These are phyloP conservation scores for Athrips mouffetella DNA, from an alignment of 2,888 invertebrate genomes.

Conservation along the genomic window DNA sequence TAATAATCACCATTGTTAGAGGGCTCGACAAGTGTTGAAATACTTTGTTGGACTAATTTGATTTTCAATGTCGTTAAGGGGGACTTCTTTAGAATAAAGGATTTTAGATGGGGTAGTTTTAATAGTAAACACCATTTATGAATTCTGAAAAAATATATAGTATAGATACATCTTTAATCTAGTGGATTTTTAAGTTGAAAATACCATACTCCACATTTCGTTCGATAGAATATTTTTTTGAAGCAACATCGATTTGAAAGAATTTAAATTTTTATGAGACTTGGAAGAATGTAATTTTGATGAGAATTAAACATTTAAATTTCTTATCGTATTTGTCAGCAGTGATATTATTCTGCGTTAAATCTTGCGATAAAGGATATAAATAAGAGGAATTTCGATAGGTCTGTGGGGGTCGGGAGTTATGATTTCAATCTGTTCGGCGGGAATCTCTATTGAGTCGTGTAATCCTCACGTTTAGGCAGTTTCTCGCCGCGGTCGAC, in stretches of 20 bases:
- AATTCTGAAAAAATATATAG: too few relatives aligned
- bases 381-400: neutral
- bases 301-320: neutral
- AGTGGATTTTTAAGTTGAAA: too few relatives aligned
- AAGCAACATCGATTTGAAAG: neutral
- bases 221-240: too few relatives aligned
- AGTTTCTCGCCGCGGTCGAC: neutral
- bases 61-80: neutral
- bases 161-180: too few relatives aligned
- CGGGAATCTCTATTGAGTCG: constrained; percentile 6
- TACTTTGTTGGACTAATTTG: neutral
- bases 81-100: too few relatives aligned
- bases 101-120: too few relatives aligned
- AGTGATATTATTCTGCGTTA: neutral
- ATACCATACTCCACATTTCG: too few relatives aligned
- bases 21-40: too few relatives aligned
- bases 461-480: constrained; percentile 8
- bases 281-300: neutral
- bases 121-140: too few relatives aligned
- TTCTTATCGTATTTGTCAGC: neutral
- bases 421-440: constrained; percentile 17
- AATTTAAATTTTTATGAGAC: neutral
- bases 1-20: neutral
- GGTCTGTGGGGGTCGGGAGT: constrained; percentile 5
- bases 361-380: neutral